Base-by-base conservation (phyloP, 2,797 vertebrate genomes). In the Hypotaenidia okinawae region DNA sequence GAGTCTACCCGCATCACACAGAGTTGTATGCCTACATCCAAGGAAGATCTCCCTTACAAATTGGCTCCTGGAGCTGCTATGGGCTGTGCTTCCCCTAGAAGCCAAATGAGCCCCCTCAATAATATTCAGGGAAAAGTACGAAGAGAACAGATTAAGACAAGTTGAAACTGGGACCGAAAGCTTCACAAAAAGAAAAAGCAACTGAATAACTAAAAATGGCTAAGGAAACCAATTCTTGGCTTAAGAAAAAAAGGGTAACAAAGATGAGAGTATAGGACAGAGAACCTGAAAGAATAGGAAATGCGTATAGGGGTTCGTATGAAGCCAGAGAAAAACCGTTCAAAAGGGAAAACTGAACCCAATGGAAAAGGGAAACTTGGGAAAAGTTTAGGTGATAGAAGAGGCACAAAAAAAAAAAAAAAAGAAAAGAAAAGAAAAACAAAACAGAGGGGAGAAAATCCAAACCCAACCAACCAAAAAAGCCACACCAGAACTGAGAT, bases 231-330 rank as follows among this genome's bases (percentile, higher is more conserved):
- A 63, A 32, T 33, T 80, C 18, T 49, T 73, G 13, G 8, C 30
- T 74, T 58, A 33, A 39, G 15, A 92, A 69, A 54, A 41, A 32
- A 87, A 72, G 13, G 11, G 18, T 45, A 45, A 45, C 16, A 68
- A 52, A 67, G 13, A 67, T 0, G 1, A 16, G 8, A 63, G 13
- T 72, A 54, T 1, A 63, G 19, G 16, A 59, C 24, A 49, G 6
- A 6, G 10, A 70, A 70, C 10, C 10, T 47, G 49, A 47, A 76
- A 70, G 23, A 75, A 66, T 2, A 5, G 17, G 23, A 64, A 54
- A 61, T 0, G 1, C 0, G 0, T 10, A 19, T 5, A n/a, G 35
- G 47, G 7, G 6, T 52, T n/a, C 57, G 13, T 17, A 84, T 28
- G n/a, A 84, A 80, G 41, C 7, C 49, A 87, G 12, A 58, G 27